Base-by-base conservation (phyloP, 2,113 vertebrate genomes). In the Trogon melanurus region DNA sequence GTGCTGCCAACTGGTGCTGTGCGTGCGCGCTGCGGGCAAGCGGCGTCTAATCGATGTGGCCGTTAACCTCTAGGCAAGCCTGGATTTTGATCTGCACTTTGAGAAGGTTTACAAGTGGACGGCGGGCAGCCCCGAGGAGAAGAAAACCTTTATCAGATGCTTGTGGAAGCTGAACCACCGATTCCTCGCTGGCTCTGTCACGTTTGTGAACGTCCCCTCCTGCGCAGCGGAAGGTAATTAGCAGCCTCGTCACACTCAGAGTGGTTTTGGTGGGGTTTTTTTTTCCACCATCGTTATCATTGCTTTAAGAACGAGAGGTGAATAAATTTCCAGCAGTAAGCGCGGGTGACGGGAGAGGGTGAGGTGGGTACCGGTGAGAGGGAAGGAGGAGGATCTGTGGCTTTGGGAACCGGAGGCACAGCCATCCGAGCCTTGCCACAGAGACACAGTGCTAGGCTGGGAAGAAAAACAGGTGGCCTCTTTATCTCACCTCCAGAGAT, bases 51-150 rank as follows among this genome's bases (percentile, higher is more conserved):
- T 10, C 85, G 60, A 10, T 34, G n/a, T 26, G 8, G 13, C 50
- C 50, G 94, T 93, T 72, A 73, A 2, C n/a, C 4, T 51, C 64
- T 64, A 96, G 96, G 91, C 50, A 5, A 80, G 73, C 60, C 79
- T 88, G 58, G 96, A 96, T 36, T 97, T 96, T 5, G 93, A 96
- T 18, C 89, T 96, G 94, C 95, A 85, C 16, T 95, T 91, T 8
- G 93, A 96, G 32, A 96, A 97, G 88, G 47, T 95, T 26, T 96
- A 93, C 83, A 91, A 82, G 69, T 79, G 96, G 96, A 90, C 44
- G 1, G 47, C 88, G 9, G 67, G 58, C 86, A 97, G 81, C 66
- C 47, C 38, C 15, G 91, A 85, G 0, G 93, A 95, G 92, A 96
- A 89, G 91, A 73, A 79, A 53, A 67, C 41, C 29, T 97, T 97